phyloP scores from a whole-genome alignment of 2,888 invertebrate genomes.

The Meghimatium bilineatum region DNA sequence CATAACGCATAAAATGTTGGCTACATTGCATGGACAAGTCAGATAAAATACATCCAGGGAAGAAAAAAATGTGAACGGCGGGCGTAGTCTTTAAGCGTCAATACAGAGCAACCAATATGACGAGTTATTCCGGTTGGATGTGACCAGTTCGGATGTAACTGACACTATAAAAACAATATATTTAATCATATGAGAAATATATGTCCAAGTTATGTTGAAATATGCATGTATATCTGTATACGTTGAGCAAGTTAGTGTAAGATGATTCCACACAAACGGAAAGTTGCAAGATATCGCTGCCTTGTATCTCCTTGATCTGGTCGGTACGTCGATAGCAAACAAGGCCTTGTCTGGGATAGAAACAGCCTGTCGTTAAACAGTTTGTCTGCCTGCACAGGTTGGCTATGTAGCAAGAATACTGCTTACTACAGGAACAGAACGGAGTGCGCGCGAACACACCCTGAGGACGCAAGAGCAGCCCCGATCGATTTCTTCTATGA shows the following conservation, averaged over 20 bases:
- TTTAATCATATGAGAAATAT: neutral
- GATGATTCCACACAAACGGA: neutral
- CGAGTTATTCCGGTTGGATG: neutral
- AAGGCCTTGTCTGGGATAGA: constrained; percentile 36
- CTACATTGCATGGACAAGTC: neutral
- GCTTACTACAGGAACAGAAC: constrained; percentile 19
- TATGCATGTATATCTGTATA: neutral
- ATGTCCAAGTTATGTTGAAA: neutral
- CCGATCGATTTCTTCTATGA: constrained; percentile 36
- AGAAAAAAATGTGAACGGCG: neutral
- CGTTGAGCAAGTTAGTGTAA: neutral
- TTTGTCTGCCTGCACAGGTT: constrained; percentile 2
- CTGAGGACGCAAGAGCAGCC: constrained; percentile 27
- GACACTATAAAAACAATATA: too few relatives aligned
- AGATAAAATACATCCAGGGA: neutral
- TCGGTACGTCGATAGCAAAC: neutral
- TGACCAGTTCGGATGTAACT: too few relatives aligned
- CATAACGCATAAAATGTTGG: neutral
- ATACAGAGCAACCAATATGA: neutral
- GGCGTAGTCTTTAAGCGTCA: too few relatives aligned
- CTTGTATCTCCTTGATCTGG: neutral
- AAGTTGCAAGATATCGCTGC: neutral
- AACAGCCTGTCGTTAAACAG: constrained; percentile 18
- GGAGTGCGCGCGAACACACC: constrained; percentile 34
- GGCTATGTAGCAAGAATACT: constrained; percentile 35